Evolutionary conservation across 2,888 invertebrate species (phyloP).

Genomic region (Apoda limacodes): DNA sequence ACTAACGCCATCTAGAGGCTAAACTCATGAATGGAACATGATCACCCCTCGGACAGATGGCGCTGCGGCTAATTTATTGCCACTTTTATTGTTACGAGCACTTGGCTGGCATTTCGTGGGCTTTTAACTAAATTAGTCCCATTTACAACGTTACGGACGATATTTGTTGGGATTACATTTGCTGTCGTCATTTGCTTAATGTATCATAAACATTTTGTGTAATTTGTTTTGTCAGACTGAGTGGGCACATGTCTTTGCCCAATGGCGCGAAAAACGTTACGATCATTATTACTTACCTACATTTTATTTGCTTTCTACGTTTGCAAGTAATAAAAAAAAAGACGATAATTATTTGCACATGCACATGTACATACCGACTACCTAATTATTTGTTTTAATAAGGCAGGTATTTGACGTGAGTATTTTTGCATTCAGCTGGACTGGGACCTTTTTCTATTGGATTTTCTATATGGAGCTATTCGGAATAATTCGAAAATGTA

Average conservation of each 20-base stretch:
- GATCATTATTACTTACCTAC: no score
- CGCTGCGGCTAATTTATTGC: conserved; percentile 46
- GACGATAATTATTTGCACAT: no score
- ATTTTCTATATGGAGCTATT: no score
- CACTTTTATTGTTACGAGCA: conserved; percentile 45
- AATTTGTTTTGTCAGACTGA: conserved; percentile 37
- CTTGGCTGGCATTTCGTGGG: conserved; percentile 43
- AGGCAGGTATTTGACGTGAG: no score
- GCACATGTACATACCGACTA: no score
- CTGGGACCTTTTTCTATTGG: no score
- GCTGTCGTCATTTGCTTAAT: conserved; percentile 42
- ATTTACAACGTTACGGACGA: conserved; percentile 36
- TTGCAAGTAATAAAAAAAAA: no score
- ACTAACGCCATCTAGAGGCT: conserved; percentile 55
- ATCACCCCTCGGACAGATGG: conserved; percentile 41
- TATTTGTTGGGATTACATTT: conserved; percentile 34
- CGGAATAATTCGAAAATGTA: no score
- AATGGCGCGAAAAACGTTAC: no score
- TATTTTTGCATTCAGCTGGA: no score
- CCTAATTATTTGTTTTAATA: no score
- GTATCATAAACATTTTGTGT: conserved; percentile 40
- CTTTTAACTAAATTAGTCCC: conserved; percentile 55
- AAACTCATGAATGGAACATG: conserved; percentile 54
- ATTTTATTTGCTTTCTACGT: no score
- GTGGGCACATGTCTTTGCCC: conserved; percentile 24